phyloP scores from a whole-genome alignment of 2,113 vertebrate genomes.

The Vireo altiloquus region DNA sequence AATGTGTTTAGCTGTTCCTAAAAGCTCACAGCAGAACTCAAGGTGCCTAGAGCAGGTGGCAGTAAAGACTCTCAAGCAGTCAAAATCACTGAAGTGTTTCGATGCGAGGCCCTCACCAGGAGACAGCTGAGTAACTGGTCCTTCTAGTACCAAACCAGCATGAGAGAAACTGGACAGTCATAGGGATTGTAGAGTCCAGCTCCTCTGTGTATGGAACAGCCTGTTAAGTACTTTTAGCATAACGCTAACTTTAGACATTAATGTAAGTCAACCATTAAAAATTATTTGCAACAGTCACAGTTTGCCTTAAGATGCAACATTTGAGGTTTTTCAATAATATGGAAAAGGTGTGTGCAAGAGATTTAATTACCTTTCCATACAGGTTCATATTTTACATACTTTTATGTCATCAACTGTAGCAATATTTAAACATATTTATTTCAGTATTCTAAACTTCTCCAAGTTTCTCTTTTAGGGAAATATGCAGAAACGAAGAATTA shows the following conservation, averaged over 20 bases:
- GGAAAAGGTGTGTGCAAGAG: not conserved
- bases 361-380: not conserved
- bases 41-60: not conserved
- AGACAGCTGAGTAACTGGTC: not conserved
- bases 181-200: not conserved
- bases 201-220: not conserved
- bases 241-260: not conserved
- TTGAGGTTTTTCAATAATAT: not conserved
- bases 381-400: not conserved
- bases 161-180: not conserved
- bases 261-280: not conserved
- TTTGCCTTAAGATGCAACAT: not conserved
- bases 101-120: not conserved
- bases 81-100: not conserved
- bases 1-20: not conserved
- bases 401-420: not conserved
- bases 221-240: not conserved
- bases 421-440: not conserved
- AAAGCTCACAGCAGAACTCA: not conserved
- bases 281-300: not conserved
- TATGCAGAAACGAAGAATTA: not conserved
- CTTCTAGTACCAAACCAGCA: not conserved
- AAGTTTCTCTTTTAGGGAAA: not conserved
- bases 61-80: not conserved
- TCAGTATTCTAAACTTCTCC: not conserved